Conservation (phyloP, 2,888 invertebrate genomes). For the Lamellibrachia columna region DNA sequence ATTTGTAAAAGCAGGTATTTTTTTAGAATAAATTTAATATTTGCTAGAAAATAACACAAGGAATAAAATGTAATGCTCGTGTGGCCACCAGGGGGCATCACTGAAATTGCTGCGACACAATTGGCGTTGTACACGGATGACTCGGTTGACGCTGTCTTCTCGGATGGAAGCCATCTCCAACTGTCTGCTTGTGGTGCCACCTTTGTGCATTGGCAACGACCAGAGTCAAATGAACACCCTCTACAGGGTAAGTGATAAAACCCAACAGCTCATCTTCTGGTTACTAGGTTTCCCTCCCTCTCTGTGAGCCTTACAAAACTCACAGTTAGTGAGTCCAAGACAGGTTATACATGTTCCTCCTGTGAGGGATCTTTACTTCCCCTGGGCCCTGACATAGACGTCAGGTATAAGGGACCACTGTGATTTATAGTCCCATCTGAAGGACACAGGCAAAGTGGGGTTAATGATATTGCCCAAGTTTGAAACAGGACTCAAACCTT, state of each 20-base stretch:
- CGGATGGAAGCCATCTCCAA: constrained; percentile 55
- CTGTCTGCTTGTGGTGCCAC: constrained; percentile 58
- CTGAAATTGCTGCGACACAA: neutral
- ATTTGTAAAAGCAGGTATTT: no score
- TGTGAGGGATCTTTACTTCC: no score
- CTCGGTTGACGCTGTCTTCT: constrained; percentile 55
- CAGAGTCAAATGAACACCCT: constrained; percentile 47
- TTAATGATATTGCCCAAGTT: no score
- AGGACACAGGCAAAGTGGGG: no score
- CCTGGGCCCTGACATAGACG: no score
- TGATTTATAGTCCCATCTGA: no score
- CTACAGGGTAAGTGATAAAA: constrained; percentile 27
- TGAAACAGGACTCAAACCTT: no score
- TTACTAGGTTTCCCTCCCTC: no score
- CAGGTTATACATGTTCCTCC: no score
- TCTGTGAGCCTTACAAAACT: neutral
- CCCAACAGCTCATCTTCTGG: neutral
- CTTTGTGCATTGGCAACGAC: constrained; percentile 50
- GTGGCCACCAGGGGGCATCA: neutral
- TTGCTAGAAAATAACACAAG: neutral
- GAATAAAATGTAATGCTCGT: neutral
- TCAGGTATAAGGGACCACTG: no score
- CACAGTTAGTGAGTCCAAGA: no score
- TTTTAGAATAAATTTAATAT: neutral
- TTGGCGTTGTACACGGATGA: constrained; percentile 40